Evolutionary conservation across 2,797 vertebrate genomes (phyloP).

Genomic region (Protosalanx chinensis): DNA sequence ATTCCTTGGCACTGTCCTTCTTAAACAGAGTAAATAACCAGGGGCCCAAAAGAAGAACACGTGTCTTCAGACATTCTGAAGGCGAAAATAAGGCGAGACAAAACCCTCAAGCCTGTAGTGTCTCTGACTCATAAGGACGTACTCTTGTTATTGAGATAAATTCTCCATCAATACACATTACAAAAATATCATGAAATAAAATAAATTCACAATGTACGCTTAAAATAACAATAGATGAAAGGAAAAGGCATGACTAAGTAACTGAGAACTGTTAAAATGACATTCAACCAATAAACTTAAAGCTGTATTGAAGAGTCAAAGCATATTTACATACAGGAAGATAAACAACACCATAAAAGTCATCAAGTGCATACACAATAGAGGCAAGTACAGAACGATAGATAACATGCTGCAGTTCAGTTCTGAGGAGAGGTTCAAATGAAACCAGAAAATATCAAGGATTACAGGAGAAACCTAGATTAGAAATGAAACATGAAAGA

Average conservation of each 20-base stretch:
- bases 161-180: slow-evolving; percentile 49
- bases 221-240: slow-evolving; percentile 23
- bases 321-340: slow-evolving; percentile 19
- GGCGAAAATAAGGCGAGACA: no score
- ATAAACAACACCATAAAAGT: slow-evolving; percentile 40
- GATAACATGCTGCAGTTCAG: slow-evolving; percentile 53
- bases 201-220: slow-evolving; percentile 19
- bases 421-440: slow-evolving; percentile 24
- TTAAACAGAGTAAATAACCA: slow-evolving; percentile 53
- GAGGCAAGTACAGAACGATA: slow-evolving; percentile 50
- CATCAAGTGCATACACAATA: slow-evolving; percentile 38
- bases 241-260: slow-evolving; percentile 7
- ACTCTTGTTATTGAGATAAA: slow-evolving; percentile 45
- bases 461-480: slow-evolving; percentile 30
- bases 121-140: slow-evolving; percentile 55
- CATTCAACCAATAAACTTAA: slow-evolving; percentile 49
- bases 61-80: no score
- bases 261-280: slow-evolving; percentile 42
- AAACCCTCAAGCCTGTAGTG: slow-evolving; percentile 51
- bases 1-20: slow-evolving; percentile 44
- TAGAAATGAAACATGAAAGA: slow-evolving; percentile 34
- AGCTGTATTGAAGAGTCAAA: slow-evolving; percentile 48
- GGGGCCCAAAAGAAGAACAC: slow-evolving; percentile 46
- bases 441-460: slow-evolving; percentile 35
- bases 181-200: slow-evolving; percentile 20